These are phyloP conservation scores for Eueremaeus valkanovi DNA, from an alignment of 2,888 invertebrate genomes.

Conservation along the genomic window DNA sequence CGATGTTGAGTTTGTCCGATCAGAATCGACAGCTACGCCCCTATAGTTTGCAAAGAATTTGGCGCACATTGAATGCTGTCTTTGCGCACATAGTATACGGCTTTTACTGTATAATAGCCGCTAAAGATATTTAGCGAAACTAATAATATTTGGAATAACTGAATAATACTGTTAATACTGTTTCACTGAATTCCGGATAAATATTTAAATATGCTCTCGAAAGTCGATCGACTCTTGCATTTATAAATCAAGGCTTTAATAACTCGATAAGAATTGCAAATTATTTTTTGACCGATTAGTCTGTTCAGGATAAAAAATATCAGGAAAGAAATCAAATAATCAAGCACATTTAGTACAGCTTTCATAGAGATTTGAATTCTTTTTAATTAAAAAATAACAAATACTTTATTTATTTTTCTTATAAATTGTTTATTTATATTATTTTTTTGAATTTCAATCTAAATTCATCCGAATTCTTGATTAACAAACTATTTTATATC, in stretches of 20 bases:
- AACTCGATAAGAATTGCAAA: neutral
- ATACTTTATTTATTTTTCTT: no score
- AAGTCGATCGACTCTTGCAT: no score
- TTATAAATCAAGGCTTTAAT: neutral
- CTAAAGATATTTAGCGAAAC: neutral
- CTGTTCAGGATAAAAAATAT: neutral
- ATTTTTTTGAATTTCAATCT: no score
- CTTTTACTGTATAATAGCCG: neutral
- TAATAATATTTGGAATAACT: neutral
- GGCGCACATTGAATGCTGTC: neutral
- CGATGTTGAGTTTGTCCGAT: neutral
- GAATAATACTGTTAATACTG: no score
- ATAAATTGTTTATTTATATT: no score
- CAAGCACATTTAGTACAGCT: no score
- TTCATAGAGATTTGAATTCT: no score
- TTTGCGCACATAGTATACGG: neutral
- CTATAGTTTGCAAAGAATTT: conserved; percentile 6
- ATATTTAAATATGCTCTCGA: no score
- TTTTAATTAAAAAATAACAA: no score
- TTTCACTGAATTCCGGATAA: no score
- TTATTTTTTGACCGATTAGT: neutral
- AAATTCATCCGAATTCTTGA: no score
- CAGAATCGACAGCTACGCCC: neutral
- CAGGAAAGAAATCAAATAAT: neutral
- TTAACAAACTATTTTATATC: no score